These are phyloP conservation scores for Galeopterus variegatus DNA, from an alignment of 2,113 vertebrate genomes.

Conservation along the genomic window DNA sequence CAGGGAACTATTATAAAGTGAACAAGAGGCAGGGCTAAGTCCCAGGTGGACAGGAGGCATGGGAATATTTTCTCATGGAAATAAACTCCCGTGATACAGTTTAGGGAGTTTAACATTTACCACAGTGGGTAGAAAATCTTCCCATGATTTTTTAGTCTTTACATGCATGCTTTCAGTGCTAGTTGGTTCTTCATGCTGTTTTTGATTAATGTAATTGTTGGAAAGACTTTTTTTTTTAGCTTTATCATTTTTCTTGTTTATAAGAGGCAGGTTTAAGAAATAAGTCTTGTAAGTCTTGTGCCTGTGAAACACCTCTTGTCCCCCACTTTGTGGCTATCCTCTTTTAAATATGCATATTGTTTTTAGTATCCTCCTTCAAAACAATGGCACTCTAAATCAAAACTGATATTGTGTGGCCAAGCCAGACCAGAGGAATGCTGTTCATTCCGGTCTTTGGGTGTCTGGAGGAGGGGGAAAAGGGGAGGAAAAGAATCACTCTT, in stretches of 20 bases:
- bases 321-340: neutral
- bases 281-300: neutral
- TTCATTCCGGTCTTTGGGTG: neutral
- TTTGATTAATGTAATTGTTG: neutral
- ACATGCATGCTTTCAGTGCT: neutral
- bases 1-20: neutral
- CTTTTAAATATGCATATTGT: neutral
- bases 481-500: neutral
- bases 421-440: neutral
- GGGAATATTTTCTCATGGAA: neutral
- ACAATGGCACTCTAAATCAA: neutral
- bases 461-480: neutral
- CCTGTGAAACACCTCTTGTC: neutral
- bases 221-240: neutral
- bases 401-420: neutral
- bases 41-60: neutral
- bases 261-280: neutral
- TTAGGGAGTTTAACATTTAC: neutral
- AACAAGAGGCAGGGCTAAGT: neutral
- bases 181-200: neutral
- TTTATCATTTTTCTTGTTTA: slow-evolving; percentile 2
- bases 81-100: neutral
- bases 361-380: neutral
- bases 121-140: neutral
- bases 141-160: neutral